Conservation (phyloP, 1,140 invertebrate species). For the Drosophila kanapiae region DNA sequence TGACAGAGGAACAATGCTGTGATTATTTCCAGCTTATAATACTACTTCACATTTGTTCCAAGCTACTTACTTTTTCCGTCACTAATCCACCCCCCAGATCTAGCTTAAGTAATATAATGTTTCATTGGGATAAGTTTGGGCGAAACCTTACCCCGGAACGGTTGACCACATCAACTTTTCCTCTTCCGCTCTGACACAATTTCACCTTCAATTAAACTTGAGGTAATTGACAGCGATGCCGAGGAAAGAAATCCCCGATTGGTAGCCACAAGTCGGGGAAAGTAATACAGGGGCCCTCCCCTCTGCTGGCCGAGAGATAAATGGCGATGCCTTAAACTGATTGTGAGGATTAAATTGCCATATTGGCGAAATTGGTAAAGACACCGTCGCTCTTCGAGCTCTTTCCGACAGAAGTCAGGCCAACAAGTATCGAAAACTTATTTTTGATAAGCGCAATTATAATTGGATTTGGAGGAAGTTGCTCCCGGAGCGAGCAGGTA, state of each 20-base stretch:
- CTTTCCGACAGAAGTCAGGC: conserved; percentile 34
- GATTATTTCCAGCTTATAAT: not conserved
- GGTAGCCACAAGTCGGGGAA: conserved; percentile 43
- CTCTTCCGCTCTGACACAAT: conserved; percentile 52
- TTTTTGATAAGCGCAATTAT: conserved; percentile 85
- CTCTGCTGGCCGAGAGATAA: conserved; percentile 62
- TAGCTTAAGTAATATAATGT: conserved; percentile 33
- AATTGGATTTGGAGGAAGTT: conserved; percentile 84
- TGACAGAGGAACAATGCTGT: not conserved
- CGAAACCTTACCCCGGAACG: conserved; percentile 39
- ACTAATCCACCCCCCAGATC: conserved; percentile 29
- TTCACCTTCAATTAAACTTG: conserved; percentile 83
- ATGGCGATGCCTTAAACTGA: conserved; percentile 83
- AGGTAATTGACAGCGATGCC: conserved; percentile 74
- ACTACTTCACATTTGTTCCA: conserved; percentile 12
- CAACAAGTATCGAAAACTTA: conserved; percentile 81
- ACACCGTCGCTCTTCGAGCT: conserved; percentile 39
- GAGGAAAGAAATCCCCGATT: conserved; percentile 57
- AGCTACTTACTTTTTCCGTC: conserved; percentile 32
- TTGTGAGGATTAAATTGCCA: conserved; percentile 84
- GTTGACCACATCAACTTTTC: conserved; percentile 68
- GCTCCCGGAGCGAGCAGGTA: conserved; percentile 38
- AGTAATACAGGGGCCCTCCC: conserved; percentile 42
- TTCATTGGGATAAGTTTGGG: conserved; percentile 32
- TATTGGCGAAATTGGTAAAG: conserved; percentile 82